A percentile compares a stretch with the other conserved stretches of the same genome.
phyloP scores from a whole-genome alignment of 2,113 vertebrate species.

The Formicarius rufipectus region DNA sequence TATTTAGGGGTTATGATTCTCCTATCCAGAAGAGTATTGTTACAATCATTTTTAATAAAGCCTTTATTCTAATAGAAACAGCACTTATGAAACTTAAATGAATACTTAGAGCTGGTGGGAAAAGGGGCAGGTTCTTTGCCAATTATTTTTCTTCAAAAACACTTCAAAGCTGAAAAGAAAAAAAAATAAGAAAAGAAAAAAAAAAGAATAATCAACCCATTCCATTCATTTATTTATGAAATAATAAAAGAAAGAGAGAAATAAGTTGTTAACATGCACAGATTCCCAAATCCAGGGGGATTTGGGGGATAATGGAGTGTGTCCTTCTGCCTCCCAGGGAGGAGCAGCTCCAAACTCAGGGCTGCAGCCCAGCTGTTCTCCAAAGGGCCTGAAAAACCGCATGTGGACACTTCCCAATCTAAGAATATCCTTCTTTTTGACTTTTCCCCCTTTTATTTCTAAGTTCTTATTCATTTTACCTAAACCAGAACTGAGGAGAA shows the following conservation, averaged over 20 bases:
- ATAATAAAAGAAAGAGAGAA: conserved; percentile 32
- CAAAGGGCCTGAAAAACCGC: not conserved
- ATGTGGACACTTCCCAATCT: not conserved
- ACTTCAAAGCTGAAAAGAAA: not conserved
- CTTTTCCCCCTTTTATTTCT: accelerated
- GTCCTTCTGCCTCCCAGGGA: not conserved
- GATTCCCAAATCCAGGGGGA: not conserved
- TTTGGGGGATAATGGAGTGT: not conserved
- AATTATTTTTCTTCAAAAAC: conserved; percentile 32
- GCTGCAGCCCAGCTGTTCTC: accelerated
- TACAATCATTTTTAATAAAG: conserved; percentile 10
- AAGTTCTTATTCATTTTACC: not conserved
- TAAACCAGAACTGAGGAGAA: not conserved
- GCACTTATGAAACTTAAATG: conserved; percentile 48
- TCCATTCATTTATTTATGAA: conserved; percentile 47
- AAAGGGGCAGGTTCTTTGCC: not conserved
- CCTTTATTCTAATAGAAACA: conserved; percentile 16
- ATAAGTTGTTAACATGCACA: conserved; percentile 11
- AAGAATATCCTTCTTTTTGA: not conserved
- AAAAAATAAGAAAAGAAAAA: not conserved
- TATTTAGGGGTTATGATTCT: not conserved
- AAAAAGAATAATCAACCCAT: not conserved
- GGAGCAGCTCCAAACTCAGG: not conserved
- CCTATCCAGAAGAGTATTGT: not conserved
- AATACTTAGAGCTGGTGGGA: not conserved